Conservation (phyloP, 2,113 vertebrate genomes). For the Phaethornis superciliosus region DNA sequence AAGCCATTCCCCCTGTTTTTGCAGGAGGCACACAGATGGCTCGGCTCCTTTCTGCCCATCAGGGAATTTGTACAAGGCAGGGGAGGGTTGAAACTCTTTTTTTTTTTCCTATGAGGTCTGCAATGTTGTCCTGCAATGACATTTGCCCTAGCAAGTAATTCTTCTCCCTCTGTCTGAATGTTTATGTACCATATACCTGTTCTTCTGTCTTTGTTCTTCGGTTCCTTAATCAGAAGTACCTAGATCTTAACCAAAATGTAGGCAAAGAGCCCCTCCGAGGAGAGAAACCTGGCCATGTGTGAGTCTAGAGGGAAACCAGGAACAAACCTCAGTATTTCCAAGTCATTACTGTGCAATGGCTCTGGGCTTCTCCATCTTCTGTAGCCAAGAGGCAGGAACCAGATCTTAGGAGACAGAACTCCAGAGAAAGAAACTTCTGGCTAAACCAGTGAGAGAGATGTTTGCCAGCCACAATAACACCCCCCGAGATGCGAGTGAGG, state of each 20-base stretch:
- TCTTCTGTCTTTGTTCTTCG: constrained; percentile 14
- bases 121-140: constrained; percentile 9
- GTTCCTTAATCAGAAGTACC: constrained; percentile 3
- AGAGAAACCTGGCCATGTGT: background rate
- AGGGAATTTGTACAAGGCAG: background rate
- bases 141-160: constrained; percentile 26
- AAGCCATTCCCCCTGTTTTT: background rate
- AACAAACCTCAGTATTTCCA: constrained; percentile 42
- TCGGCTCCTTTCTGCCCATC: background rate
- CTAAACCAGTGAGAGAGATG: constrained; percentile 17
- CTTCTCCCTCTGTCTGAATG: background rate
- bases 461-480: constrained; percentile 12
- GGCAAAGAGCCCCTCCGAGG: constrained; percentile 10
- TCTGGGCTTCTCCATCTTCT: constrained; percentile 48
- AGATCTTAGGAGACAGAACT: background rate
- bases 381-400: constrained; percentile 17
- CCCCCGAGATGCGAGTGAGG: constrained; percentile 1
- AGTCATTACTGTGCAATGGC: constrained; percentile 19
- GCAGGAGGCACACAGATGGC: background rate
- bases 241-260: constrained; percentile 43
- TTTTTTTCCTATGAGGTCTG: background rate
- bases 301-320: background rate
- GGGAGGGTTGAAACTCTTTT: background rate
- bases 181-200: constrained; percentile 19
- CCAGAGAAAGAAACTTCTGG: constrained; percentile 39